Conservation (phyloP, 64 coral and sea anemone genomes). For the Porites lutea region DNA sequence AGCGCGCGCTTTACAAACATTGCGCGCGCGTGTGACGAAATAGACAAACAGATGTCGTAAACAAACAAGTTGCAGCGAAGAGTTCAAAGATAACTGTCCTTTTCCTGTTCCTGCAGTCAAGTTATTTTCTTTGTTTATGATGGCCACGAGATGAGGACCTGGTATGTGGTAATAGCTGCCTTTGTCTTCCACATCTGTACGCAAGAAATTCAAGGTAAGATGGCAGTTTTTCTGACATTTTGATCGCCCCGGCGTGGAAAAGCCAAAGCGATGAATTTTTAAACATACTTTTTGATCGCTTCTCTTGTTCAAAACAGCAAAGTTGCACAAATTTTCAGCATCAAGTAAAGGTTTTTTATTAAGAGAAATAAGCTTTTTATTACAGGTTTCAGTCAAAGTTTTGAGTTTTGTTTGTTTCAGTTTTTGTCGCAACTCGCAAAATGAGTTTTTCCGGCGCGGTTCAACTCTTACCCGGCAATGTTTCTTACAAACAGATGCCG, state of each 20-base stretch:
- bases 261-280: background rate
- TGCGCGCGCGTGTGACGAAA: background rate
- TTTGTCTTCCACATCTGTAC: background rate
- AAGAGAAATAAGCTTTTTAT: no score
- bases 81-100: background rate
- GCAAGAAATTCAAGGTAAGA: background rate
- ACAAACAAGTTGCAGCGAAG: background rate
- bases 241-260: background rate
- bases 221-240: background rate
- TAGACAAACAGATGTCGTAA: constrained; percentile 29
- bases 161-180: background rate
- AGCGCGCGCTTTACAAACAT: constrained; percentile 6
- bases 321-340: no score
- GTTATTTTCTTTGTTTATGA: background rate
- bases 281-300: no score
- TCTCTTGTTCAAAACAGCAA: no score
- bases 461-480: no score
- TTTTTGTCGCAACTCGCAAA: no score
- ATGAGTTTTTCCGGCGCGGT: no score
- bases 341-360: no score
- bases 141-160: constrained; percentile 5
- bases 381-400: no score
- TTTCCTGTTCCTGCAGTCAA: background rate
- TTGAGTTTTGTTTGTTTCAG: no score
- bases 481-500: no score